A percentile compares a stretch with the other conserved stretches of the same genome.
Evolutionary conservation across 1,140 invertebrate genomes (phyloP).

Genomic region (Leptopilina clavipes): DNA sequence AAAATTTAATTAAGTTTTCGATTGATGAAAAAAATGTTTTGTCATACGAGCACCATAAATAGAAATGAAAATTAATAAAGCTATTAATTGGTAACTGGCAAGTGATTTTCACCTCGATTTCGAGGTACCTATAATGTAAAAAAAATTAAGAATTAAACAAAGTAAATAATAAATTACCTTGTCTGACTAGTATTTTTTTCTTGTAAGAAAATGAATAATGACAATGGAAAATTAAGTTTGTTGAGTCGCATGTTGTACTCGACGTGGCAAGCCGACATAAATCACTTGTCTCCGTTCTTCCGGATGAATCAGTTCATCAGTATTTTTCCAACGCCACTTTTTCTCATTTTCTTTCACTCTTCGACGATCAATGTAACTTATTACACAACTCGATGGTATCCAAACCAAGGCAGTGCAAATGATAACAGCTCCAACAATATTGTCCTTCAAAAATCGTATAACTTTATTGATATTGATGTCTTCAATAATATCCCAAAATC

Average conservation of each 20-base stretch:
- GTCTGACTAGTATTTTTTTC: conserved; percentile 7
- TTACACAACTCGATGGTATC: conserved; percentile 91
- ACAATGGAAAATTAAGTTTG: conserved; percentile 51
- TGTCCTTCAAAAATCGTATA: conserved; percentile 88
- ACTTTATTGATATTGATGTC: conserved; percentile 97
- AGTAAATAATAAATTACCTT: not conserved
- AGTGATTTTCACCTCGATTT: not conserved
- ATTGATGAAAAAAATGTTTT: not conserved
- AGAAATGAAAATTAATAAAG: not conserved
- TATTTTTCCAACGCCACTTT: conserved; percentile 72
- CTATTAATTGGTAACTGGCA: conserved; percentile 12
- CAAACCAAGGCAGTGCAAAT: conserved; percentile 92
- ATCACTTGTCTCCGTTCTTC: conserved; percentile 71
- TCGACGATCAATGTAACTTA: conserved; percentile 86
- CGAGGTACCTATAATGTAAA: not conserved
- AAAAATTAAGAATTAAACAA: not conserved
- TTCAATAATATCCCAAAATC: conserved; percentile 97
- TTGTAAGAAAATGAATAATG: not conserved
- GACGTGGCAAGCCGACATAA: conserved; percentile 64
- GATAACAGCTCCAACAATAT: conserved; percentile 93
- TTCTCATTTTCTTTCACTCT: conserved; percentile 75
- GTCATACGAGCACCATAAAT: not conserved
- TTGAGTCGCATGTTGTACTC: conserved; percentile 60
- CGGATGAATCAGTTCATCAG: conserved; percentile 71
- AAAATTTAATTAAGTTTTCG: not conserved